Conservation (phyloP, 2,797 vertebrate genomes). For the Coracias cyanogaster region DNA sequence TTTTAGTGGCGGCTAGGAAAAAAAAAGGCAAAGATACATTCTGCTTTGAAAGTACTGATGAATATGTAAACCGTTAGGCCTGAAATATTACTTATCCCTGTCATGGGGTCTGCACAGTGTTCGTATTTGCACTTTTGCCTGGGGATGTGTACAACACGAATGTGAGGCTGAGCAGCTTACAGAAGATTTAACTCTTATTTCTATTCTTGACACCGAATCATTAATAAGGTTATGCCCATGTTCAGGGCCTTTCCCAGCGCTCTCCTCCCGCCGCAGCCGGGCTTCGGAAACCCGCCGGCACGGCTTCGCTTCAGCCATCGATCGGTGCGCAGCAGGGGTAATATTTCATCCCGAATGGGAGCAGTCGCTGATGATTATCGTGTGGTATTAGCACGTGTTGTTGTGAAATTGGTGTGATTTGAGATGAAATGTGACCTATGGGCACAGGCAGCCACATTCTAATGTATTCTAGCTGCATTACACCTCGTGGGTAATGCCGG, state of each 20-base stretch:
- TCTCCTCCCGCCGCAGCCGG: neutral
- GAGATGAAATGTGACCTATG: neutral
- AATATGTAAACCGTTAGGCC: neutral
- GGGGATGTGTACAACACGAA: neutral
- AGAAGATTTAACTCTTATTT: slow-evolving; percentile 48
- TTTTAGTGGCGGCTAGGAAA: neutral
- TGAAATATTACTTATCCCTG: neutral
- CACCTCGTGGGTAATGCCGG: fast-evolving
- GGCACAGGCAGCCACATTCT: neutral
- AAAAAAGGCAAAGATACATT: neutral
- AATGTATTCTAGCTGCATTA: neutral
- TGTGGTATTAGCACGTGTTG: fast-evolving
- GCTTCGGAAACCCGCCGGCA: neutral
- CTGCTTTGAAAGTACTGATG: slow-evolving; percentile 3
- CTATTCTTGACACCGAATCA: slow-evolving; percentile 14
- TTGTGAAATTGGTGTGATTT: neutral
- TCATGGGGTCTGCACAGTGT: neutral
- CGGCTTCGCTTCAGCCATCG: neutral
- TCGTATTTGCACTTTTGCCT: neutral
- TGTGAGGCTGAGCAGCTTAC: neutral
- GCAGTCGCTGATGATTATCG: neutral
- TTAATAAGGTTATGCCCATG: slow-evolving; percentile 7
- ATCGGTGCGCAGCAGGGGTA: fast-evolving
- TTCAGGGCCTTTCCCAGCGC: neutral
- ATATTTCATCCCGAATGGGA: neutral